Percentiles rank a stretch among this genome's conserved stretches.
Evolutionary conservation across 2,888 invertebrate species (phyloP).

Genomic region (Callosobruchus maculatus): DNA sequence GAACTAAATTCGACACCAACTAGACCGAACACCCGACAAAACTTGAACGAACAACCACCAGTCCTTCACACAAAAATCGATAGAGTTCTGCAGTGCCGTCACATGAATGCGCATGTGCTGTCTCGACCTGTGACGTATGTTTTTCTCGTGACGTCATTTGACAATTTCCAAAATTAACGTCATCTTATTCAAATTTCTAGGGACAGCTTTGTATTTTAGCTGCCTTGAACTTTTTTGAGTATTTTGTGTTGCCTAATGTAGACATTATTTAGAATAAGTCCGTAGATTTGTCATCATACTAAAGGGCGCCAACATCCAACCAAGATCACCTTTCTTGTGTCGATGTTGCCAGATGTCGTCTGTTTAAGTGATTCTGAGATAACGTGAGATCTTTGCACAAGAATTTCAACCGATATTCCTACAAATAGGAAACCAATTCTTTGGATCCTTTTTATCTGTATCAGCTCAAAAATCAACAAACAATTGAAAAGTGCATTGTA

Average conservation of each 20-base stretch:
- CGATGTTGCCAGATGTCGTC: neutral
- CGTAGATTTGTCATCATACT: neutral
- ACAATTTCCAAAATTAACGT: slow-evolving; percentile 17
- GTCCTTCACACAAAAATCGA: slow-evolving; percentile 66
- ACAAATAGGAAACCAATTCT: too few relatives aligned
- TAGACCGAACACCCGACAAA: slow-evolving; percentile 60
- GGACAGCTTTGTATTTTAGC: neutral
- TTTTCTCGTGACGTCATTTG: slow-evolving; percentile 40
- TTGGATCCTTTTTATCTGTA: too few relatives aligned
- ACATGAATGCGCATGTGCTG: slow-evolving; percentile 52
- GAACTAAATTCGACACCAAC: slow-evolving; percentile 68
- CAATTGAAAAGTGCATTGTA: too few relatives aligned
- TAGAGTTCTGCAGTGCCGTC: slow-evolving; percentile 66
- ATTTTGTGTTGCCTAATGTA: neutral
- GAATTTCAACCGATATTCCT: too few relatives aligned
- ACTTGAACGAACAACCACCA: slow-evolving; percentile 31
- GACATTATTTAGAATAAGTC: neutral
- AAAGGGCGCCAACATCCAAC: neutral
- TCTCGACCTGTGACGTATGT: slow-evolving; percentile 42
- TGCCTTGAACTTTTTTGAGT: neutral
- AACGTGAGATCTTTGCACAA: too few relatives aligned
- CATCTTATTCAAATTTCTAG: slow-evolving; percentile 17
- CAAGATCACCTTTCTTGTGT: neutral
- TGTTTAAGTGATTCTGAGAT: too few relatives aligned
- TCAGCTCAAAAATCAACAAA: too few relatives aligned